Evolutionary conservation across 2,888 invertebrate species (phyloP), one percentile per base, ranked within the genome.

Genomic region (Sesamia inferens): DNA sequence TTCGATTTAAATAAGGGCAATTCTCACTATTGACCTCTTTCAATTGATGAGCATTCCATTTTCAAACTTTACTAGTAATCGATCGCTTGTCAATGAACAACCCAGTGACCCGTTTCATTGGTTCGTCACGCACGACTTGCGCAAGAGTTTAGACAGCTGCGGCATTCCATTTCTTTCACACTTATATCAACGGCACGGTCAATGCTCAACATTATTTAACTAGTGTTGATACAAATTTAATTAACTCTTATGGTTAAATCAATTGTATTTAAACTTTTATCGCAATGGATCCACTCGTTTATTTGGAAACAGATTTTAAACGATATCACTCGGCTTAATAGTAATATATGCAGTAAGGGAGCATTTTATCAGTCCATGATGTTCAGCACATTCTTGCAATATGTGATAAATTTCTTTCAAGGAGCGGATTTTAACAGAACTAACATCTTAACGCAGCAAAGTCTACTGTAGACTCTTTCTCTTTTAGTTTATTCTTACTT

Each of bases 71-170:
- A 58, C 57, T n/a, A 63, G 55, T 54, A 54, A 54, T 69, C 84
- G 67, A 74, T 78, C 51, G 48, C 22, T 67, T 71, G 62, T 84
- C 76, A 76, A 83, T 80, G 59, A 71, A 58, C 58, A 71, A 55
- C 71, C 76, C 48, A 76, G 76, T 84, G 81, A 81, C 84, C 81
- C 76, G 68, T 71, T 67, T 81, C 31, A 61, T 71, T 63, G 11
- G 64, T 8, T 54, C 68, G 58, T 62, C 57, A 44, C 31, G 59
- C 64, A 44, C 44, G 59, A 63, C 31, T 81, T 84, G 81, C 76
- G 81, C 81, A 81, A 84, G 76, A 83, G 80, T 83, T 83, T 44
- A 64, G 10, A 69, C 74, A 80, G 80, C 74, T 80, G 80, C 57
- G 39, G 22, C 55, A 69, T 83, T 83, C 63, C 69, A 42, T 79